Evolutionary conservation across 2,797 vertebrate species (phyloP).

Genomic region (Mus minutoides): DNA sequence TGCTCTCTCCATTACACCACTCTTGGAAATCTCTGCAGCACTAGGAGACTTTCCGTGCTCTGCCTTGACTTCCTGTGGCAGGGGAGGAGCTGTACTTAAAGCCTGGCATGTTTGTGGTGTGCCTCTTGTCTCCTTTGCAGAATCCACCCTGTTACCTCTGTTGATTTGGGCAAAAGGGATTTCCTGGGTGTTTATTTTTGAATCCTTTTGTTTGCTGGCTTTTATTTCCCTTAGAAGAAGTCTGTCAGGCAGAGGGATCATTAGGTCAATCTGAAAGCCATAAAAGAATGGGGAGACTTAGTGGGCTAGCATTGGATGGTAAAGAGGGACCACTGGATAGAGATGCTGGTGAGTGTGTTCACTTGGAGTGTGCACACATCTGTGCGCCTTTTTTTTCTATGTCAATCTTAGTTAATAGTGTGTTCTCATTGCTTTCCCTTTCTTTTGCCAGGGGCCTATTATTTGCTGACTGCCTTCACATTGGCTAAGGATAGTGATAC

Average conservation of each 20-base stretch:
- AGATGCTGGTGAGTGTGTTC: neutral
- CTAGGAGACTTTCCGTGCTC: conserved; percentile 75
- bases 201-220: conserved; percentile 66
- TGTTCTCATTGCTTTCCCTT: neutral
- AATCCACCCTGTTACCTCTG: conserved; percentile 17
- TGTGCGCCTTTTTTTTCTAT: neutral
- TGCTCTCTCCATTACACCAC: conserved; percentile 72
- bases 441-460: conserved; percentile 31
- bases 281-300: conserved; percentile 27
- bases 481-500: conserved; percentile 46
- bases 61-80: conserved; percentile 75
- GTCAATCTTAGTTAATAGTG: conserved; percentile 1
- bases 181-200: conserved; percentile 63
- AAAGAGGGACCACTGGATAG: neutral
- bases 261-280: neutral
- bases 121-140: conserved; percentile 12
- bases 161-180: conserved; percentile 31
- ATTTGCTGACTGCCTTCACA: conserved; percentile 64
- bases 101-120: conserved; percentile 18
- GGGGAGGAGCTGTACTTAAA: conserved; percentile 37
- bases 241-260: conserved; percentile 6
- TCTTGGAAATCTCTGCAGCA: conserved; percentile 75
- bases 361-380: neutral
- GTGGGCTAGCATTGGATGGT: neutral
- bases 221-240: conserved; percentile 53